Base-by-base conservation (phyloP, 2,888 invertebrate species). In the Drosophila kuntzei region DNA sequence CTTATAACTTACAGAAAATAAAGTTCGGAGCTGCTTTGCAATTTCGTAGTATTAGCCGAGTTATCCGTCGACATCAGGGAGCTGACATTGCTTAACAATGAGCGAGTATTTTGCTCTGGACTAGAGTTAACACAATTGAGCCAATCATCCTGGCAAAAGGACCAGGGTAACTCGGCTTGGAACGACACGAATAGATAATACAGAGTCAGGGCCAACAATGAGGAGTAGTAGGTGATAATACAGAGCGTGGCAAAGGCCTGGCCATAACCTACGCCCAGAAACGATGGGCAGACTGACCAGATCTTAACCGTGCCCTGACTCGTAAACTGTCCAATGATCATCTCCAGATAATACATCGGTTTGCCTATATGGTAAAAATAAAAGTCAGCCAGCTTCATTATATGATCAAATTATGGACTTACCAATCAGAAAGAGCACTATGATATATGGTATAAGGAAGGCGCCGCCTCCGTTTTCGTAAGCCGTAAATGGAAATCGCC, bases 321-420 rank as follows among this genome's bases (percentile, higher is more conserved):
- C 60, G 95, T 95, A 89, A 97, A 98, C 90, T 98, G 97, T 11
- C 97, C 97, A 9, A 97, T 90, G 2, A 95, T 93, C 93, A 96
- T 95, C 92, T 98, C 97, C 89, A 98, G 92, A 89, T 96, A 97
- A 90, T 97, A 97, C 93, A 97, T 94, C 0, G 96, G 97, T 79
- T 96, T 95, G 50, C 96, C 96, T 65, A 93, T 2, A 14, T 41
- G 12, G 20, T 9, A 11, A n/a, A 29, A 4, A 32, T 60, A 93
- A 22, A 4, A 9, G 11, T 44, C 4, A 3, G 1, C 27, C 4
- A 39, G 1, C 6, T 11, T 1, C 1, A 6, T 18, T n/a, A 6
- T 14, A 14, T 49, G 9, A n/a, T 41, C 7, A 8, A 37, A 39
- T 6, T 44, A 7, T 5, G 1, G 2, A 46, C 69, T 71, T 64